Evolutionary conservation across 2,113 vertebrate genomes (phyloP).

Genomic region (Amazona vittata): DNA sequence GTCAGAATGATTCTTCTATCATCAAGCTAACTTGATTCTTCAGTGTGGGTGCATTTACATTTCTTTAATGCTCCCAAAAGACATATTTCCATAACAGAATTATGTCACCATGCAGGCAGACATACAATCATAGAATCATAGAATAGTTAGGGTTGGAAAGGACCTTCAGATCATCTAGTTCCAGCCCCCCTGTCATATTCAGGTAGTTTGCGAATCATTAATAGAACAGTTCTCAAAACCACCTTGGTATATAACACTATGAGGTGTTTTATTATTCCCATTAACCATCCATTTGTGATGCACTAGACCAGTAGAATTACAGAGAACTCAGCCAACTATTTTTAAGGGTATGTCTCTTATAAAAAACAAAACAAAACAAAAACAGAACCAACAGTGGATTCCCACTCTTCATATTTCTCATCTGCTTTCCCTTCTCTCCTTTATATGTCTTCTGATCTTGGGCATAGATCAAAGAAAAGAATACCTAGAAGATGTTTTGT

Average conservation of each 20-base stretch:
- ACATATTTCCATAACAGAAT: background rate
- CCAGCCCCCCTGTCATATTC: too few relatives aligned
- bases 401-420: background rate
- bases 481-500: background rate
- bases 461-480: background rate
- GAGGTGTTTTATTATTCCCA: background rate
- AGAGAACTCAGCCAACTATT: background rate
- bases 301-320: background rate
- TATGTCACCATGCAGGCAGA: background rate
- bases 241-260: background rate
- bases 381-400: background rate
- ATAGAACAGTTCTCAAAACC: background rate
- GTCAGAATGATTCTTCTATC: background rate
- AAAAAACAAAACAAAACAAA: background rate
- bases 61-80: background rate
- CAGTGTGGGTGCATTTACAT: background rate
- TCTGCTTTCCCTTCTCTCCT: background rate
- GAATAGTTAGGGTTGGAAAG: too few relatives aligned
- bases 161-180: too few relatives aligned
- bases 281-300: background rate
- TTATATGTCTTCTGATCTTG: background rate
- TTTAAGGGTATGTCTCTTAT: background rate
- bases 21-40: background rate
- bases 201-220: background rate
- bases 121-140: background rate